Evolutionary conservation across 1,140 invertebrate genomes (phyloP), one percentile per base, ranked within the genome.

Genomic region (Brachystomella parvula): DNA sequence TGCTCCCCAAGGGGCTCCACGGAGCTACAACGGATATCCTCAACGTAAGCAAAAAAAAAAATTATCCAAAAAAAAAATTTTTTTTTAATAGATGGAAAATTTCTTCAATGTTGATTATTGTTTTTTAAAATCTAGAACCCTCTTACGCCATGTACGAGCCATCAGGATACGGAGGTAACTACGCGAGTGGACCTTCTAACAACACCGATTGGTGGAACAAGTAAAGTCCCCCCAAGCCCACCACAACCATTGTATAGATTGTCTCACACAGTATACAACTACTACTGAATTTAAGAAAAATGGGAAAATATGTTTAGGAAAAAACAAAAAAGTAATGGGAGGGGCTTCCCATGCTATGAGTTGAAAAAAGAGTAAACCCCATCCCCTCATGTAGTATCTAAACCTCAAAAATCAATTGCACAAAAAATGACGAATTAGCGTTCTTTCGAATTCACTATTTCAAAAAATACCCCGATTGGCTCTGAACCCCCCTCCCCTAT

Each of bases 161-260:
- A 17, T 24, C 44, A 15, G 71, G 71, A 17, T 71, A 71, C 60
- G 70, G 70, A 30, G 71, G 71, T 24, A 61, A 63, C 24, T 66
- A 66, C 47, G 17, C 57, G 21, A 69, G 39, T 49, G 44, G 47
- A 1, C 21, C 26, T 19, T 47, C 65, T 28, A 62, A 47, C n/a
- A 28, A 65, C 12, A 67, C 32, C 26, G 71, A 72, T 28, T 72
- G 71, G 71, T 72, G 67, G 67, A 68, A 72, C 39, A 64, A 65
- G n/a, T 69, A 58, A 69, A 39, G 28, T 21, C 26, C 63, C 63
- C 35, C 61, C 39, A n/a, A 62, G 32, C 32, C 35, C 33, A 63
- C 47, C 61, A 57, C 9, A 57, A 64, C 28, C 26, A 56, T 56
- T 19, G 35, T 39, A 6, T 39, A 19, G 19, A 39, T 39, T 19